Percentiles rank a stretch among this genome's conserved stretches.
phyloP scores from a whole-genome alignment of 1,140 invertebrate species.

The Phenacoccus solenopsis region DNA sequence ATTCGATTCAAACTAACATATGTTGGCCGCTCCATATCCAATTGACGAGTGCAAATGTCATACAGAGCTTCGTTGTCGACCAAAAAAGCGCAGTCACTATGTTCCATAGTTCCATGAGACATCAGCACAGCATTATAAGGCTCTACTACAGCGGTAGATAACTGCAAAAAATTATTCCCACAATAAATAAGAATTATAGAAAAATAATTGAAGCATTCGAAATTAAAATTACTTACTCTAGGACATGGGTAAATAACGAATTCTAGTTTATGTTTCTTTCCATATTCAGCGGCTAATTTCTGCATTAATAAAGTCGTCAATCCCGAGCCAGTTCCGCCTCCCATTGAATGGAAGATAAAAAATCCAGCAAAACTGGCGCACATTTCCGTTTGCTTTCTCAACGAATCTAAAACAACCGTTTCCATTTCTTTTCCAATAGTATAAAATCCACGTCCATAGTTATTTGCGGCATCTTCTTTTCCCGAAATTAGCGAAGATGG shows the following conservation, averaged over 20 bases:
- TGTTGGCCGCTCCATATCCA: conserved; percentile 43
- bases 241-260: conserved; percentile 20
- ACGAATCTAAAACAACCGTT: conserved; percentile 33
- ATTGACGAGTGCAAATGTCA: conserved; percentile 50
- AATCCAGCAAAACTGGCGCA: conserved; percentile 51
- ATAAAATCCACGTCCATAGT: conserved; percentile 12
- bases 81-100: conserved; percentile 51
- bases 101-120: conserved; percentile 58
- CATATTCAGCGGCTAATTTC: conserved; percentile 55
- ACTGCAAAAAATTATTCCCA: background rate
- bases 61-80: conserved; percentile 78
- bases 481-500: conserved; percentile 63
- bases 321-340: conserved; percentile 72
- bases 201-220: background rate
- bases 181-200: background rate
- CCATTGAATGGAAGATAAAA: conserved; percentile 67
- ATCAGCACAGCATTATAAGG: conserved; percentile 73
- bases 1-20: conserved; percentile 37
- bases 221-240: conserved; percentile 3
- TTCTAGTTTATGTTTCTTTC: conserved; percentile 45
- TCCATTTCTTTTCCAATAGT: conserved; percentile 42
- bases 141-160: conserved; percentile 38
- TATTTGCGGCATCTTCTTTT: conserved; percentile 81
- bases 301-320: conserved; percentile 70
- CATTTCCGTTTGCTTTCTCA: conserved; percentile 32